Evolutionary conservation across 2,113 vertebrate genomes (phyloP).

Genomic region (Microtus richardsoni): DNA sequence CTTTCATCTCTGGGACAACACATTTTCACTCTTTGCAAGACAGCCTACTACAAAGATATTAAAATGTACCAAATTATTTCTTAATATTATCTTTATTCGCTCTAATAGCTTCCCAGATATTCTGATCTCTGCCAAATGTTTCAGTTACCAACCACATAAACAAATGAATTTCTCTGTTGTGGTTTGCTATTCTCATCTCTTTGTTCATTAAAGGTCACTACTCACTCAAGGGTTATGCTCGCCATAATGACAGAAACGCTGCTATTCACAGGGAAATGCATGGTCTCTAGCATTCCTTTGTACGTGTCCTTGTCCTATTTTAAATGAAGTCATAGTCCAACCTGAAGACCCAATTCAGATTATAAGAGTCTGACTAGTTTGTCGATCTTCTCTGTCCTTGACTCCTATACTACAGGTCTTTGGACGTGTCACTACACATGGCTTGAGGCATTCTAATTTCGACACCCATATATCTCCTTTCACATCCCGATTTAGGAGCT

Average conservation of each 20-base stretch:
- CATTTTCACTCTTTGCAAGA: background rate
- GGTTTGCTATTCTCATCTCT: background rate
- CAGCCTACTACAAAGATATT: background rate
- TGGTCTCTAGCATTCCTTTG: background rate
- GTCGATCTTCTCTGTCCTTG: background rate
- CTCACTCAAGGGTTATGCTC: background rate
- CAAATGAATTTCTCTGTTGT: background rate
- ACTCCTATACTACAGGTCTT: background rate
- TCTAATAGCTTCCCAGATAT: background rate
- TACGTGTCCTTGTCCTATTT: background rate
- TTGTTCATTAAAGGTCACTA: background rate
- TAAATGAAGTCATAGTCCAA: background rate
- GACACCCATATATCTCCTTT: background rate
- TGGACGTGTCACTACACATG: background rate
- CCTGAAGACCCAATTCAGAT: background rate
- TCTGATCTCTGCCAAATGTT: background rate
- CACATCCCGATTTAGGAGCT: background rate
- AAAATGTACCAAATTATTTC: background rate
- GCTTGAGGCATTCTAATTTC: background rate
- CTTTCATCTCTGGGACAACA: background rate
- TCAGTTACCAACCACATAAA: background rate
- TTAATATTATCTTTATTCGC: constrained; percentile 1
- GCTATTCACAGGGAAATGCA: background rate
- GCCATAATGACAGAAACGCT: background rate
- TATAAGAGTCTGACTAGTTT: constrained; percentile 12